Conservation (phyloP, 1,140 invertebrate species). For the Wiebesia pumilae region DNA sequence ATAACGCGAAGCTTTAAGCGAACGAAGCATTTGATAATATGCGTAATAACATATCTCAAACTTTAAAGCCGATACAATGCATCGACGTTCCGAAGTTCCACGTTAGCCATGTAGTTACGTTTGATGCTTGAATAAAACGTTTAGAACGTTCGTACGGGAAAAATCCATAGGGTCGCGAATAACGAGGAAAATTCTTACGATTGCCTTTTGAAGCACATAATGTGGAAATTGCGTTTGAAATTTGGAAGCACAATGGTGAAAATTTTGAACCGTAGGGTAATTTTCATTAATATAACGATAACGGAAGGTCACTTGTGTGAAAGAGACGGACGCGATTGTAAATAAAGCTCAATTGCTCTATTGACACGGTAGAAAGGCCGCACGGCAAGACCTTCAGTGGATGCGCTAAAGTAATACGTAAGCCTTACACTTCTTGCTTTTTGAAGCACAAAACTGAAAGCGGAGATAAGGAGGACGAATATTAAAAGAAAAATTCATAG, state of each 20-base stretch:
- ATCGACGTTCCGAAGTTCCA: background rate
- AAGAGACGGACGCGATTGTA: slow-evolving; percentile 9
- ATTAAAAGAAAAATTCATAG: background rate
- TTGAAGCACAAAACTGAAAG: slow-evolving; percentile 34
- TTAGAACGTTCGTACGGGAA: too few relatives aligned
- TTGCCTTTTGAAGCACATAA: background rate
- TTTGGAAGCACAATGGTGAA: too few relatives aligned
- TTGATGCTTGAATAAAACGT: slow-evolving; percentile 32
- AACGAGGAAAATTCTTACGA: background rate
- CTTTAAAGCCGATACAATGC: slow-evolving; percentile 41
- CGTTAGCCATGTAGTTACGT: background rate
- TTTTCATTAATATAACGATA: background rate
- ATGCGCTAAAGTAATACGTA: slow-evolving; percentile 36
- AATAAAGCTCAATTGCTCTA: slow-evolving; percentile 27
- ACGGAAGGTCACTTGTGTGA: background rate
- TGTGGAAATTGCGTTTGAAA: too few relatives aligned
- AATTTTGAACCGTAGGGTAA: background rate
- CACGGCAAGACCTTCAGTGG: slow-evolving; percentile 27
- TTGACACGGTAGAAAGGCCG: slow-evolving; percentile 24
- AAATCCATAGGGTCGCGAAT: background rate
- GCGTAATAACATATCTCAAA: slow-evolving; percentile 18
- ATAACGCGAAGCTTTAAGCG: background rate
- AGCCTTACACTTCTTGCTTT: background rate
- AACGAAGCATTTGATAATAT: background rate
- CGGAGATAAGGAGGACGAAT: background rate